A percentile compares a stretch with the other conserved stretches of the same genome.
Evolutionary conservation across 1,140 invertebrate genomes (phyloP).

Genomic region (Zaprionus ornatus): DNA sequence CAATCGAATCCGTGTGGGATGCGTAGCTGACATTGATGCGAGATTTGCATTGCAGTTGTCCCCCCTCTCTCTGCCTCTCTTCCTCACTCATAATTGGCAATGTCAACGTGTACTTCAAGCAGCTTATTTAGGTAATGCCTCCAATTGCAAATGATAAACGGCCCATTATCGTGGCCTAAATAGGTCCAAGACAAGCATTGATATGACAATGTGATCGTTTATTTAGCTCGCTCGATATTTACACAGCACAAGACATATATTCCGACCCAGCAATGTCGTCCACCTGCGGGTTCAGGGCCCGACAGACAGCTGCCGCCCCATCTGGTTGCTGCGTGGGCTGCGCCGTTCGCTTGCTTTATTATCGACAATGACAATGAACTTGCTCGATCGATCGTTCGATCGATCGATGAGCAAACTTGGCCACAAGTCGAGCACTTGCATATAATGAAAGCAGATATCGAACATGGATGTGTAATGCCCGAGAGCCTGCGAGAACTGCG

Average conservation of each 20-base stretch:
- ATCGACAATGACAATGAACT: slow-evolving; percentile 64
- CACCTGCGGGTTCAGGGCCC: neutral
- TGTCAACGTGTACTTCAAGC: slow-evolving; percentile 39
- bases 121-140: slow-evolving; percentile 36
- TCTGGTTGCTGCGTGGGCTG: slow-evolving; percentile 22
- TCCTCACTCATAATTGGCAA: slow-evolving; percentile 41
- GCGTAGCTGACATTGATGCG: slow-evolving; percentile 63
- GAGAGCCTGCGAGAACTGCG: slow-evolving; percentile 28
- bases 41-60: slow-evolving; percentile 20
- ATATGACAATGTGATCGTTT: neutral
- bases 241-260: neutral
- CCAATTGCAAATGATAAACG: slow-evolving; percentile 38
- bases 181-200: slow-evolving; percentile 20
- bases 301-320: slow-evolving; percentile 6
- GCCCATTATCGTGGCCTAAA: slow-evolving; percentile 66
- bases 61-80: neutral
- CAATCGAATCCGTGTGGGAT: slow-evolving; percentile 42
- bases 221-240: neutral
- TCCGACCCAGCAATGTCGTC: neutral
- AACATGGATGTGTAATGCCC: slow-evolving; percentile 9
- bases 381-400: slow-evolving; percentile 22
- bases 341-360: neutral
- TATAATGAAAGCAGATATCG: slow-evolving; percentile 42
- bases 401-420: slow-evolving; percentile 12
- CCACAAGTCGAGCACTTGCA: slow-evolving; percentile 7